Conservation (phyloP, 2,113 vertebrate species). For the Macrotis lagotis region DNA sequence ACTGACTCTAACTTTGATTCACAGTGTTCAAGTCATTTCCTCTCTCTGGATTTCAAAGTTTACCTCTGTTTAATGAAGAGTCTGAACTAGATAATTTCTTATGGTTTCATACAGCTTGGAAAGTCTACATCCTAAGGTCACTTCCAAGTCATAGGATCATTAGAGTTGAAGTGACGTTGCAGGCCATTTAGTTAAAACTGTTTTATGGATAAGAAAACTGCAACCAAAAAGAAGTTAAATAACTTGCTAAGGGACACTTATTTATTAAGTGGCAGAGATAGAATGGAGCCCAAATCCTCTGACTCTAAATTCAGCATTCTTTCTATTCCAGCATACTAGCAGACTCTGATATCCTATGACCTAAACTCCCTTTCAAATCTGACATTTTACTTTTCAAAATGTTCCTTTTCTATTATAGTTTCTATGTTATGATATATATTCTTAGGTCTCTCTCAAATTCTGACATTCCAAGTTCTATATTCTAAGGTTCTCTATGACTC, state of each 20-base stretch:
- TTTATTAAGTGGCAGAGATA: not conserved
- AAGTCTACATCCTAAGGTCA: too few relatives aligned
- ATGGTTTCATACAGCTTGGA: not conserved
- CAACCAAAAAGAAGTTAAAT: constrained; percentile 15
- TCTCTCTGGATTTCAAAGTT: not conserved
- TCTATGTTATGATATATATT: not conserved
- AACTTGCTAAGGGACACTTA: constrained; percentile 5
- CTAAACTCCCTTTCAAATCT: not conserved
- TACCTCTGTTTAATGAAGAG: not conserved
- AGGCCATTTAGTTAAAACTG: not conserved
- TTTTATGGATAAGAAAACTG: constrained; percentile 43
- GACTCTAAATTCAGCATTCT: not conserved
- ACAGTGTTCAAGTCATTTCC: not conserved
- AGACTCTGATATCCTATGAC: not conserved
- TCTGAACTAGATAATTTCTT: not conserved
- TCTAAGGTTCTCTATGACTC: not conserved
- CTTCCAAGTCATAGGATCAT: not conserved
- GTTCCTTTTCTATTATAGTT: not conserved
- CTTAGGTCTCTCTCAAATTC: constrained; percentile 25
- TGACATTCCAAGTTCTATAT: constrained; percentile 39
- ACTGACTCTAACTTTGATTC: not conserved
- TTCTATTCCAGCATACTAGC: not conserved
- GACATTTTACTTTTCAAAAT: not conserved
- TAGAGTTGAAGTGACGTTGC: not conserved
- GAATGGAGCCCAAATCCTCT: not conserved